Evolutionary conservation across 2,113 vertebrate genomes (phyloP).

Genomic region (Oceanites oceanicus): DNA sequence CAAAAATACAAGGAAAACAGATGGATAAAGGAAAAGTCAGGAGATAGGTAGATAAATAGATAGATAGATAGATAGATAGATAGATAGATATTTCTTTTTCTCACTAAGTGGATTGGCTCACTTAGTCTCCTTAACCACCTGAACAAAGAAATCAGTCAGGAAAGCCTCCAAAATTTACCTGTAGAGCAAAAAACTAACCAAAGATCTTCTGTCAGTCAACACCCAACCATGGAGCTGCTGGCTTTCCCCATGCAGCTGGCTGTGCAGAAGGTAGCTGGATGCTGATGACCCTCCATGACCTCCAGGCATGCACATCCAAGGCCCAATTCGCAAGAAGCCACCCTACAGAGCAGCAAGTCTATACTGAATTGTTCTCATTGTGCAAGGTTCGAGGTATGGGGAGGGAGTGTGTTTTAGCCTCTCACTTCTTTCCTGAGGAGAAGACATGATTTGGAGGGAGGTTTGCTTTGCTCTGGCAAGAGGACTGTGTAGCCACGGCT

Average conservation of each 20-base stretch:
- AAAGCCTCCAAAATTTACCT: background rate
- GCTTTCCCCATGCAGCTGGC: background rate
- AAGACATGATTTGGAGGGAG: background rate
- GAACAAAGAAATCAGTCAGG: background rate
- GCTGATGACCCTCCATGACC: background rate
- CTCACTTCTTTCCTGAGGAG: background rate
- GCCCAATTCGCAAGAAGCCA: background rate
- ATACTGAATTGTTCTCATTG: background rate
- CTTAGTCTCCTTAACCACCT: background rate
- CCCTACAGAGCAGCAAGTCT: background rate
- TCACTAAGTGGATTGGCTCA: background rate
- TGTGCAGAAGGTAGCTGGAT: background rate
- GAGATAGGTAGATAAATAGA: background rate
- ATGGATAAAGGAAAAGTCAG: background rate
- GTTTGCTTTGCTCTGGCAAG: background rate
- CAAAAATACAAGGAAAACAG: background rate
- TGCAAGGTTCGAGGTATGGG: background rate
- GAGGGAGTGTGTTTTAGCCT: background rate
- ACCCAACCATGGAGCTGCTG: background rate
- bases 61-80: background rate
- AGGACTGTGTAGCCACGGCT: background rate
- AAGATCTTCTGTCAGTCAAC: background rate
- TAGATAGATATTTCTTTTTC: background rate
- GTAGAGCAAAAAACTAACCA: background rate
- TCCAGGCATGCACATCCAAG: background rate